Base-by-base conservation (phyloP, 2,888 invertebrate genomes). In the Aspidapion aeneum region DNA sequence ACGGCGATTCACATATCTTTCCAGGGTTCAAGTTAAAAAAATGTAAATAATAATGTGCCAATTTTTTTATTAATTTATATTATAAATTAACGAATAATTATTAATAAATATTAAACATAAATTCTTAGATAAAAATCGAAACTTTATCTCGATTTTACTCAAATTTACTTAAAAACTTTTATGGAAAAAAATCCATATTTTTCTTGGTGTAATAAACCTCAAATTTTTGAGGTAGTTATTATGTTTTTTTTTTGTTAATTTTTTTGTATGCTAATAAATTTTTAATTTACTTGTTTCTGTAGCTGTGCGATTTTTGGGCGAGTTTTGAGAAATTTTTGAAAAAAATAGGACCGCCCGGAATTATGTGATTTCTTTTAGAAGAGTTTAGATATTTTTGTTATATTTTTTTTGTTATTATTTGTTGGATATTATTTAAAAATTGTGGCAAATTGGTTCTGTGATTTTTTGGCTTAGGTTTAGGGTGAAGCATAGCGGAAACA, bases 21-120 rank as follows among this genome's bases (percentile, higher is more conserved):
- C 80, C 81, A 81, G 80, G 80, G 81, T 81, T 77, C 75, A 75
- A 78, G 65, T 66, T 76, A 74, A 72, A n/a, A 56, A 17, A 64
- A 76, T 78, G 78, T 78, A 78, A 74, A 79, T 79, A 78, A 75
- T 72, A 73, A 79, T 80, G 80, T 80, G 80, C 80, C 80, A 80
- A 80, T 78, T 74, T 78, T 73, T 75, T 76, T 73, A 70, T 69
- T 70, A 65, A 64, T 58, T 9, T 56, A 7, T 56, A 20, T 56
- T 20, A 18, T 12, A 12, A 9, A 19, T 52, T 52, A 52, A 35
- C 35, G 35, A 35, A 35, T 52, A 18, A 9, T 52, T 52, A 18
- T 18, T 52, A 52, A 52, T 52, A 18, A 52, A 9, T 52, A 52
- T 52, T 52, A 52, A 7, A 35, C 3, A 35, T 12, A 7, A 7